Base-by-base conservation (phyloP, 2,888 invertebrate genomes). In the Polymixis flavicincta region DNA sequence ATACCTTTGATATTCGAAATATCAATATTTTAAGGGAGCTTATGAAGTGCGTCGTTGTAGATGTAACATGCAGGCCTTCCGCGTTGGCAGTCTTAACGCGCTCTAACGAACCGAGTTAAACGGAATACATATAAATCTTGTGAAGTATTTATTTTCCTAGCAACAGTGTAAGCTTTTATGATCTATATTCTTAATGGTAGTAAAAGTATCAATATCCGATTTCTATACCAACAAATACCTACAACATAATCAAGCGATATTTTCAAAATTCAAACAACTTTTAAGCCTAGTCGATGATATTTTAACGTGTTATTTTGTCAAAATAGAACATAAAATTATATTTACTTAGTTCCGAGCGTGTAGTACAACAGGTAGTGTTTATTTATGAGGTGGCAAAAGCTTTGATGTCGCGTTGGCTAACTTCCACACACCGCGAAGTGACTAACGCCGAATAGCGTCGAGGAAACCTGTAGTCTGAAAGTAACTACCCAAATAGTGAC, bases 1-100 rank as follows among this genome's bases (percentile, higher is more conserved):
- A 95, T 95, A 93, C 93, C 95, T 96, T 96, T 95, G 94, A 94
- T 96, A 96, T 95, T 94, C 92, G 89, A 95, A 95, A 94, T 95
- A 95, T 95, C 95, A 95, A 95, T 95, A 95, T 94, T 95, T 95
- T 94, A 93, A 92, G 90, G 93, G 92, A 93, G 94, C 93, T 95
- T 95, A 94, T 93, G 93, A 94, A 94, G 92, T 93, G 92, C 92
- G 92, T 90, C 92, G 91, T 88, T 91, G 91, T 92, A 92, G 89
- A 92, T 91, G 90, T 89, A 89, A 92, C 90, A 89, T 88, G 86
- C 89, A 90, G 91, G 92, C 89, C 95, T 96, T 95, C 95, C 95
- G 95, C 89, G 90, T 95, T 95, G 94, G 94, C 94, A 94, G 89
- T 90, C 89, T 88, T 89, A 90, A 88, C 88, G 89, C 85, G 86